Conservation (phyloP, 2,888 invertebrate genomes). For the Drosophila niveifrons region DNA sequence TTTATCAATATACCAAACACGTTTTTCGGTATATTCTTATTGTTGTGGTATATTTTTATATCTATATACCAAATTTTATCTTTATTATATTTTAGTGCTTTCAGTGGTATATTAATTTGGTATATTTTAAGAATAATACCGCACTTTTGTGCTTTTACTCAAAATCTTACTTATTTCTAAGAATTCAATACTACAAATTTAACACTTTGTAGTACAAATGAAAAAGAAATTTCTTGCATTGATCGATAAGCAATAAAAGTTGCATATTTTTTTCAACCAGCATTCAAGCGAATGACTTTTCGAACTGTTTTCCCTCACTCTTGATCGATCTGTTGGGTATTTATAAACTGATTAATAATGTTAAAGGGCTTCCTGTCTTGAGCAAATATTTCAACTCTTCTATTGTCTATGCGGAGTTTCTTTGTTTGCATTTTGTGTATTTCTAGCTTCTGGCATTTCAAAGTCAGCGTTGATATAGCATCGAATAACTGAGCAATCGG, state of each 20-base stretch:
- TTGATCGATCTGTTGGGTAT: conserved; percentile 28
- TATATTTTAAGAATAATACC: no score
- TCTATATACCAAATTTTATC: no score
- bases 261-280: conserved; percentile 4
- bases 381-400: conserved; percentile 66
- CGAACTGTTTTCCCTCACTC: conserved; percentile 17
- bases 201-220: no score
- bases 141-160: no score
- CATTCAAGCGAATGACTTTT: conserved; percentile 35
- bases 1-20: no score
- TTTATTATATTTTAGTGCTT: no score
- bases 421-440: conserved; percentile 40
- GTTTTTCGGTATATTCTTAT: no score
- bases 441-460: conserved; percentile 55
- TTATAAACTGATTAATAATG: conserved; percentile 79
- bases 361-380: conserved; percentile 79
- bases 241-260: background rate
- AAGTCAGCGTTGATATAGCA: conserved; percentile 52
- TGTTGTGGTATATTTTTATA: no score
- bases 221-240: background rate
- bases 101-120: no score
- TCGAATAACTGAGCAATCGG: background rate
- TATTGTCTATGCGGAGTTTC: conserved; percentile 53
- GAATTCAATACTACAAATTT: no score
- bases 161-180: no score